Evolutionary conservation across 1,140 invertebrate species (phyloP).

Genomic region (Sesamia nonagrioides): DNA sequence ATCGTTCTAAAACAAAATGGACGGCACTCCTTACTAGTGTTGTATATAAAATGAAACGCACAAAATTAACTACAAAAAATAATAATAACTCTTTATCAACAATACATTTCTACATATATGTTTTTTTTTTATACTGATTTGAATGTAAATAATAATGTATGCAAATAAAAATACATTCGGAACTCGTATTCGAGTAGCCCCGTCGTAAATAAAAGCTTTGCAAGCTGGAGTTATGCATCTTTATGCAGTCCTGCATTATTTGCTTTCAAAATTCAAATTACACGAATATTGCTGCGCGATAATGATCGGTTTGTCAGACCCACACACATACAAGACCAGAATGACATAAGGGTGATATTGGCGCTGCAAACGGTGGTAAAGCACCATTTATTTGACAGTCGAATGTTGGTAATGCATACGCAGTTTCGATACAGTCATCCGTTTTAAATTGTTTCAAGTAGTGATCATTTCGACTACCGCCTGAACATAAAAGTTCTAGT

Average conservation of each 20-base stretch:
- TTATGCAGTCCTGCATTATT: slow-evolving; percentile 1
- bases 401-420: background rate
- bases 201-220: slow-evolving; percentile 38
- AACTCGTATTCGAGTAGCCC: slow-evolving; percentile 30
- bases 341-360: background rate
- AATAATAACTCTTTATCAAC: slow-evolving; percentile 23
- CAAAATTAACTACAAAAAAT: slow-evolving; percentile 48
- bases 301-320: background rate
- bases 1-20: slow-evolving; percentile 48
- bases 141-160: slow-evolving; percentile 29
- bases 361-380: no score
- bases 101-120: slow-evolving; percentile 30
- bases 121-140: slow-evolving; percentile 11
- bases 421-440: no score
- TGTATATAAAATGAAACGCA: slow-evolving; percentile 37
- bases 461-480: no score
- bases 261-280: background rate
- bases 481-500: no score
- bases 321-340: background rate
- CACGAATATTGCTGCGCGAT: slow-evolving; percentile 1
- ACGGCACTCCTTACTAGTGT: slow-evolving; percentile 41
- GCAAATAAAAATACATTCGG: slow-evolving; percentile 20
- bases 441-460: no score
- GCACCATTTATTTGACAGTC: background rate
- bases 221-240: no score